Percentiles rank a stretch among this genome's conserved stretches.
Conservation (phyloP, 2,888 invertebrate genomes). For the Chorisops tibialis region DNA sequence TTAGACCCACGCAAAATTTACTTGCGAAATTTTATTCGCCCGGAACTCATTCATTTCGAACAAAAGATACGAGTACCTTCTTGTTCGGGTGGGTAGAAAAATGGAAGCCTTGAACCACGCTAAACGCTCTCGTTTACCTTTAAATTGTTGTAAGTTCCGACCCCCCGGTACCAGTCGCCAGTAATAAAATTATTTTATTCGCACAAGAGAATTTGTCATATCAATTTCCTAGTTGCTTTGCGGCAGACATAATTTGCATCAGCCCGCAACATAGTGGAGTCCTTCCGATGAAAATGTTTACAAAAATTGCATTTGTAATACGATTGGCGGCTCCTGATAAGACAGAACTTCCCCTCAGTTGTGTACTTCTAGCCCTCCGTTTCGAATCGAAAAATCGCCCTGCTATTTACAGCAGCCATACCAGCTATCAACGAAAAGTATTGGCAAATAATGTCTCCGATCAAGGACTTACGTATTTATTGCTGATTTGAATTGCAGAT, state of each 20-base stretch:
- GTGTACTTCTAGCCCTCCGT: no score
- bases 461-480: constrained; percentile 20
- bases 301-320: constrained; percentile 13
- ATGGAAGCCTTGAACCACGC: no score
- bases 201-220: constrained; percentile 6
- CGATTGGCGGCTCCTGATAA: constrained; percentile 15
- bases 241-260: constrained; percentile 13
- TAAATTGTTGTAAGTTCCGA: constrained; percentile 10
- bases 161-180: constrained; percentile 38
- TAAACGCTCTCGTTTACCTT: no score
- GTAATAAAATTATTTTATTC: constrained; percentile 37
- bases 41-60: no score
- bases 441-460: constrained; percentile 1
- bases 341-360: neutral
- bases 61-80: no score
- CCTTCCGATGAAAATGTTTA: constrained; percentile 11
- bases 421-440: neutral
- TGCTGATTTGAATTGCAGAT: constrained; percentile 28
- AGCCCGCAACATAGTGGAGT: no score
- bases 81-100: no score
- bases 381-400: no score
- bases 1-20: no score
- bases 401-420: no score
- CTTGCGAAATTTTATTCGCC: no score
- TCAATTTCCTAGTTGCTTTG: neutral